These are phyloP conservation scores for Lingula anatina DNA, from an alignment of 2,888 invertebrate species.

Conservation along the genomic window DNA sequence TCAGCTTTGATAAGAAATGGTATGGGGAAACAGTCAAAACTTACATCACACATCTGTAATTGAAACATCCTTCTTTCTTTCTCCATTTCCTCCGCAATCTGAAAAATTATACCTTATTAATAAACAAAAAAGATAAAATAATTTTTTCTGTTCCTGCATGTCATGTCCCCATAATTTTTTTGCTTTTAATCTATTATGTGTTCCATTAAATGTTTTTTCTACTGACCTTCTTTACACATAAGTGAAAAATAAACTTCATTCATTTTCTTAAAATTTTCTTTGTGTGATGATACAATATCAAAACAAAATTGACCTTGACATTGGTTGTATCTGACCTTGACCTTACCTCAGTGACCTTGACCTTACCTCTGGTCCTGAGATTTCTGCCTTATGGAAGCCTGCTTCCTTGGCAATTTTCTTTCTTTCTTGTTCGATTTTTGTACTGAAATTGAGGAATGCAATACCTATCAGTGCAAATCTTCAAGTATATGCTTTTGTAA, in stretches of 20 bases:
- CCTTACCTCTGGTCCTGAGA: constrained; percentile 46
- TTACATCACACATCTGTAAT: constrained; percentile 93
- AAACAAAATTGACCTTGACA: too few species aligned
- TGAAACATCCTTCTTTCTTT: constrained; percentile 92
- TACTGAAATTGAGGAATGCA: too few species aligned
- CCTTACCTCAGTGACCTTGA: too few species aligned
- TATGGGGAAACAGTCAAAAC: constrained; percentile 18
- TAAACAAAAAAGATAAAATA: background rate
- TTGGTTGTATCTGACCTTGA: too few species aligned
- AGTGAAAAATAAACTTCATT: too few species aligned
- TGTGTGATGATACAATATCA: too few species aligned
- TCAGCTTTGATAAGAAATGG: too few species aligned
- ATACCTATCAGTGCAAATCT: too few species aligned
- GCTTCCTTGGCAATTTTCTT: constrained; percentile 94
- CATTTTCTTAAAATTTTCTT: too few species aligned
- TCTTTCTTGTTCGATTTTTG: constrained; percentile 86
- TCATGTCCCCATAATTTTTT: background rate
- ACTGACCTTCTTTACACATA: too few species aligned
- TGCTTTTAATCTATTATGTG: background rate
- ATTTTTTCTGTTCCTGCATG: background rate
- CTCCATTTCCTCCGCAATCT: constrained; percentile 94
- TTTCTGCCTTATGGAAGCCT: constrained; percentile 45
- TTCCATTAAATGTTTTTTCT: too few species aligned
- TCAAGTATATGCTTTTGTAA: too few species aligned
- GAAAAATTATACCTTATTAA: constrained; percentile 6